These are phyloP conservation scores for Nephrotoma guestfalica DNA, from an alignment of 2,888 invertebrate species.

Conservation along the genomic window DNA sequence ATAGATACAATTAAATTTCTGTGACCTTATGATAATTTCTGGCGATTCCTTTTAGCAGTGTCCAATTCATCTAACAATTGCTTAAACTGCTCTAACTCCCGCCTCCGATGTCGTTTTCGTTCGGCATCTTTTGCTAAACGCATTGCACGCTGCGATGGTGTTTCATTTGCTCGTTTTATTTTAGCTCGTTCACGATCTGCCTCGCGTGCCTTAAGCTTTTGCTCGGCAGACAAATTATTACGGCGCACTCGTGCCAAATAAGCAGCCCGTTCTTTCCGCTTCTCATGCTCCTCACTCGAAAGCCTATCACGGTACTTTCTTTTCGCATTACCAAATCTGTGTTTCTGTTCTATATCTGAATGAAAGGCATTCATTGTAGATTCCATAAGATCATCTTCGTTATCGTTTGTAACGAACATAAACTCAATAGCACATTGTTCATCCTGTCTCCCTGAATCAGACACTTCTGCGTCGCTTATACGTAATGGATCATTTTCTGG, in stretches of 20 bases:
- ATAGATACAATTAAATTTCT: not conserved
- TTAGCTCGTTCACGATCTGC: slow-evolving; percentile 1
- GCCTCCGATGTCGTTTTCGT: not conserved
- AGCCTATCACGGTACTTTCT: not conserved
- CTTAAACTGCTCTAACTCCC: not conserved
- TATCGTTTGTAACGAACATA: not conserved
- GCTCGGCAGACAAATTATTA: not conserved
- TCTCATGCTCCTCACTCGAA: not conserved
- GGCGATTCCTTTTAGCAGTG: not conserved
- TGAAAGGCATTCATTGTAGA: not conserved
- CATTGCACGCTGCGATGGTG: not conserved
- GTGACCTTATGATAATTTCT: not conserved
- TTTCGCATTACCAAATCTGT: not conserved
- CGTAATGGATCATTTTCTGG: not conserved
- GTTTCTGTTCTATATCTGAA: not conserved
- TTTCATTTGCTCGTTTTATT: not conserved
- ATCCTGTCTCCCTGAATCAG: not conserved
- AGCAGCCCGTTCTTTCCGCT: not conserved
- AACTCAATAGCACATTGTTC: not conserved
- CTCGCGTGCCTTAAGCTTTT: not conserved
- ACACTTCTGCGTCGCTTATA: not conserved
- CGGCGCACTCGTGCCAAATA: not conserved
- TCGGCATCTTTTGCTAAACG: slow-evolving; percentile 3
- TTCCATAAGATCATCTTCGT: not conserved
- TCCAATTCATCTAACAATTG: not conserved